Evolutionary conservation across 2,888 invertebrate species (phyloP), one percentile per base, ranked within the genome.

Genomic region (Folsomia manolachei): DNA sequence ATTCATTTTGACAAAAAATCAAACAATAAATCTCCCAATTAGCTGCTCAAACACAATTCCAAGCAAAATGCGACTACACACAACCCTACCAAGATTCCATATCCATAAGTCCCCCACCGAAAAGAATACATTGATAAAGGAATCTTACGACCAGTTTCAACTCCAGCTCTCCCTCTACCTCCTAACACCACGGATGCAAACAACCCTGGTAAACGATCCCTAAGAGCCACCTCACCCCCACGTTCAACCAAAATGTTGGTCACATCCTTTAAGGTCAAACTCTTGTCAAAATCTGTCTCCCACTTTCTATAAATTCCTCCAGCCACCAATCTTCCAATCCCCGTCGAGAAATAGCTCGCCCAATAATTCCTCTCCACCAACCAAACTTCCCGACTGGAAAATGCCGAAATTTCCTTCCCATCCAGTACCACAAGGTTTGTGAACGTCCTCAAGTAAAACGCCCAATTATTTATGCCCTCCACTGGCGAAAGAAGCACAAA

Each of bases 221-320:
- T 23, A 2, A 62, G 2, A 2, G 62, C 19, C 56, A n/a, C n/a
- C n/a, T n/a, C n/a, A 39, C 7, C 39, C 4, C 39, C 39, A 14
- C 14, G 4, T 39, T 39, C 23, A 4, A 7, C 23, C 60, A 60
- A 9, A 60, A 19, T 60, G 4, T 4, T n/a, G 4, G 4, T 60
- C 60, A 19, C 23, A 60, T 60, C 60, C 4, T 14, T 39, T 9
- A 60, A 60, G 4, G 19, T n/a, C 19, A 4, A 11, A 60, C 69
- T 65, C 27, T 26, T 64, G 23, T 14, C 24, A 23, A 51, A 23
- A 62, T 69, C 65, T 24, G 4, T 66, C 2, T 73, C 60, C 73
- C 73, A 73, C 27, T 68, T 67, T 7, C n/a, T 64, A 53, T 71
- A 73, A 67, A 73, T 60, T n/a, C 73, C 73, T 9, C 70, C 67